Conservation (phyloP, 2,888 invertebrate genomes). For the Nomada fucata region DNA sequence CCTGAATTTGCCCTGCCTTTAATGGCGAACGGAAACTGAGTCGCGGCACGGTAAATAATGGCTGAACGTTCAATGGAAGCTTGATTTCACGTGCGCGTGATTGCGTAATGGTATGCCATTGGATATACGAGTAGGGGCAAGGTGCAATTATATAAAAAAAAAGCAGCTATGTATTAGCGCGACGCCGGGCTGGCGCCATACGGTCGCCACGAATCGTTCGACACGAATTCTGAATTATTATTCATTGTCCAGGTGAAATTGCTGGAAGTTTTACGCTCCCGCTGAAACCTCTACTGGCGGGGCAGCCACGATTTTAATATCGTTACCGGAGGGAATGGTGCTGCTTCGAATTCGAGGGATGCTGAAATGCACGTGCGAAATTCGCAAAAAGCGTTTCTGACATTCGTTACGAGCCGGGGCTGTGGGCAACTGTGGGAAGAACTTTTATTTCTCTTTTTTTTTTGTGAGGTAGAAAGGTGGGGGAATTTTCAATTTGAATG, state of each 20-base stretch:
- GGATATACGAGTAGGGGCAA: conserved; percentile 21
- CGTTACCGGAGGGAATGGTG: conserved; percentile 1
- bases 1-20: conserved; percentile 41
- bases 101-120: conserved; percentile 42
- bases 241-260: conserved; percentile 57
- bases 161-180: conserved; percentile 37
- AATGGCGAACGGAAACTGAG: conserved; percentile 34
- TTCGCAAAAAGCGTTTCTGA: neutral
- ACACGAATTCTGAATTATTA: conserved; percentile 53
- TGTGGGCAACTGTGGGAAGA: no score
- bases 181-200: conserved; percentile 28
- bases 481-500: neutral
- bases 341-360: conserved; percentile 3
- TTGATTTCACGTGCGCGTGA: conserved; percentile 58
- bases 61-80: conserved; percentile 55
- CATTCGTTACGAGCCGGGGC: no score
- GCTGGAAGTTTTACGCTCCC: conserved; percentile 56
- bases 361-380: neutral
- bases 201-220: conserved; percentile 51
- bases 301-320: conserved; percentile 24
- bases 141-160: conserved; percentile 46
- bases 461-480: neutral
- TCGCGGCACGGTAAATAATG: conserved; percentile 48
- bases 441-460: no score
- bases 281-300: conserved; percentile 9